Base-by-base conservation (phyloP, 2,113 vertebrate genomes). In the Clupea harengus region DNA sequence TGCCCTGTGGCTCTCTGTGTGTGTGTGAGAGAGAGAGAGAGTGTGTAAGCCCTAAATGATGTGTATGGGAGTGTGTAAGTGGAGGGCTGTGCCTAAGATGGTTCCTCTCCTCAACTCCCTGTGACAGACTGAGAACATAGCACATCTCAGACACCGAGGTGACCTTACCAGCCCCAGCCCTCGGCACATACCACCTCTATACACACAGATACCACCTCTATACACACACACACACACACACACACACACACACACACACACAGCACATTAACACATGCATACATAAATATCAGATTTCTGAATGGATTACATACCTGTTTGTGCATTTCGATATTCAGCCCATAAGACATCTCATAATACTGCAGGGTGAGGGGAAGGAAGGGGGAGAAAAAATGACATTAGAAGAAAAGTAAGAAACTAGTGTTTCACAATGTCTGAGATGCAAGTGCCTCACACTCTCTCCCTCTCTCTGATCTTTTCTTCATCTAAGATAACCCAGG, bases 281-380 rank as follows among this genome's bases (percentile, higher is more conserved):
- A 78, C 13, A 78, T 32, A 78, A 11, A 44, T 15, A 44, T 78
- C 10, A 78, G 28, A 9, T 32, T 72, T 72, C 8, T 2, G 28
- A 78, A 78, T 22, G 6, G 54, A 5, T 10, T 78, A 39, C 72
- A 96, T 95, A 98, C 97, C 97, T 98, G 97, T 92, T 98, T 98
- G 94, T 98, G 97, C 97, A 98, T 98, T 91, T 98, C 97, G 90
- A 98, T 98, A 92, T 98, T 98, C 94, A 98, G 95, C 83, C 97
- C 97, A 4, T 98, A 98, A 82, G 97, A 98, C 97, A 98, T 98
- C 88, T 98, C 97, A 3, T 98, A 98, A 92, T 98, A 98, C 97
- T 98, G 93, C 17, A 85, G 90, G 90, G 89, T 0, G 85, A 86
- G 67, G 17, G n/a, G n/a, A 84, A n/a, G 57, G 4, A 67, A 32